Evolutionary conservation across 2,797 vertebrate genomes (phyloP).

Genomic region (Natrix natrix): DNA sequence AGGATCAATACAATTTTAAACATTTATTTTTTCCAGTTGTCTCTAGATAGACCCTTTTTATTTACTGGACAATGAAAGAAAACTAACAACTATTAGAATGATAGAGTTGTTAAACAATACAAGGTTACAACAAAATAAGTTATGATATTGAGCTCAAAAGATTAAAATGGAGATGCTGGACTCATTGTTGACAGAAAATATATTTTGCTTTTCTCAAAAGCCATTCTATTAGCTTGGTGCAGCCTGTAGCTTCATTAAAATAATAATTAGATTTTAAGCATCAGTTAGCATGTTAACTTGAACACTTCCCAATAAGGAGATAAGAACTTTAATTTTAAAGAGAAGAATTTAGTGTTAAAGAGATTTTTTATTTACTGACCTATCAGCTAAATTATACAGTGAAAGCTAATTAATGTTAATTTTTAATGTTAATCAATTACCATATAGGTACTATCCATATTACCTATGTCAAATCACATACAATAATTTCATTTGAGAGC

Average conservation of each 20-base stretch:
- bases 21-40: neutral
- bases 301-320: neutral
- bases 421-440: neutral
- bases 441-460: neutral
- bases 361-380: neutral
- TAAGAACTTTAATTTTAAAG: neutral
- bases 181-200: neutral
- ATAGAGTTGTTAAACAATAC: neutral
- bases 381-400: neutral
- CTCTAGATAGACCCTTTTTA: no score
- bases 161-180: neutral
- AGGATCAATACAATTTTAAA: neutral
- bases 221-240: neutral
- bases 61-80: no score
- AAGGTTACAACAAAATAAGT: neutral
- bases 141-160: neutral
- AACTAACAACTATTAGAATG: no score
- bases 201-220: neutral
- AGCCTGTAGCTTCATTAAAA: neutral
- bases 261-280: neutral
- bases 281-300: neutral
- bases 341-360: neutral
- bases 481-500: neutral
- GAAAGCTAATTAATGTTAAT: neutral
- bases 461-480: neutral